These are phyloP conservation scores for Pachliopta kotzebuea DNA, from an alignment of 2,888 invertebrate genomes.

Conservation along the genomic window DNA sequence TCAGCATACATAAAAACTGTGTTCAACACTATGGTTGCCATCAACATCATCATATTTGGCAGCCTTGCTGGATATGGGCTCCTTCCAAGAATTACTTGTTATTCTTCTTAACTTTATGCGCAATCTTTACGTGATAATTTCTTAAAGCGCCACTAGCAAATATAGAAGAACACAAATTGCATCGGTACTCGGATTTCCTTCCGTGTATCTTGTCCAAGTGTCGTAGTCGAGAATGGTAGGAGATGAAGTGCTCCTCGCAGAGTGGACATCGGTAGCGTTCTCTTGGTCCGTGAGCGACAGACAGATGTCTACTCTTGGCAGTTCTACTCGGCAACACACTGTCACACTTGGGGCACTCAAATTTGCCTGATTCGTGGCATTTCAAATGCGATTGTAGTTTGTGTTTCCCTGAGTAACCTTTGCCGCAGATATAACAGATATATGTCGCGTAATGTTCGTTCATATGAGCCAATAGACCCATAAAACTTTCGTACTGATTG, in stretches of 20 bases:
- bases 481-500: constrained; percentile 44
- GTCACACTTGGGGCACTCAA: constrained; percentile 64
- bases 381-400: constrained; percentile 62
- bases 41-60: too few relatives aligned
- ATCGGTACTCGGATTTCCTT: constrained; percentile 50
- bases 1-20: too few relatives aligned
- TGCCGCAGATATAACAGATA: constrained; percentile 70
- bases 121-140: constrained; percentile 58
- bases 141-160: constrained; percentile 58
- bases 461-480: constrained; percentile 59
- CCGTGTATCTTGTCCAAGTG: constrained; percentile 54
- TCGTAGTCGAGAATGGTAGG: constrained; percentile 49
- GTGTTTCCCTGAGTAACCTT: constrained; percentile 63
- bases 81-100: too few relatives aligned
- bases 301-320: constrained; percentile 47
- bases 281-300: constrained; percentile 47
- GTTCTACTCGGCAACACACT: constrained; percentile 52
- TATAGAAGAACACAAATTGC: constrained; percentile 48
- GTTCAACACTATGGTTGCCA: too few relatives aligned
- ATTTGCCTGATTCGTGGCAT: constrained; percentile 58
- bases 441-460: constrained; percentile 67
- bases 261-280: constrained; percentile 56
- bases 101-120: constrained; percentile 45
- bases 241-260: constrained; percentile 49
- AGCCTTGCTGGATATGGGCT: too few relatives aligned